Conservation (phyloP, 2,797 vertebrate species). For the Microchirus variegatus region DNA sequence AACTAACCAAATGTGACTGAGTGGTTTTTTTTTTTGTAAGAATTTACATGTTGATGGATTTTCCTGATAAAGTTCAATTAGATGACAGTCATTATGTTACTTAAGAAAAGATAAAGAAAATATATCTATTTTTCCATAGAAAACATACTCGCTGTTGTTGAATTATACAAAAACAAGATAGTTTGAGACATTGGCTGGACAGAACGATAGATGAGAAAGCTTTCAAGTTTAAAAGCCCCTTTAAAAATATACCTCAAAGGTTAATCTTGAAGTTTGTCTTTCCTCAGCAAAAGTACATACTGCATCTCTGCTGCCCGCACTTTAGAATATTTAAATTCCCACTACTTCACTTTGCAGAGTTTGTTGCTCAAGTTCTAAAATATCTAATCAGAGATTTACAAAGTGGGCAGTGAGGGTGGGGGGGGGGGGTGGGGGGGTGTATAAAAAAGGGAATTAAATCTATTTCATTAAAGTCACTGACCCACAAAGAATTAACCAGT, state of each 20-base stretch:
- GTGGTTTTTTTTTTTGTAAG: constrained; percentile 1
- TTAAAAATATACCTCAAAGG: too few relatives aligned
- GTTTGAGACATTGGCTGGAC: too few relatives aligned
- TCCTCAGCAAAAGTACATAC: constrained; percentile 1
- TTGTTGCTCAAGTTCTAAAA: constrained; percentile 52
- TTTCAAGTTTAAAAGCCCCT: too few relatives aligned
- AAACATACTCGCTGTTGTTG: too few relatives aligned
- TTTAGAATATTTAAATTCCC: constrained; percentile 49
- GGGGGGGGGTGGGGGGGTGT: constrained; percentile 17
- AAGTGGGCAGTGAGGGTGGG: constrained; percentile 41
- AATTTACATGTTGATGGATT: too few relatives aligned
- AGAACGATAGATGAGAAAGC: too few relatives aligned
- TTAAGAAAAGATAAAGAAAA: too few relatives aligned
- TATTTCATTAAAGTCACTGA: constrained; percentile 75
- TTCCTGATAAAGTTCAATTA: too few relatives aligned
- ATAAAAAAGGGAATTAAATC: constrained; percentile 61
- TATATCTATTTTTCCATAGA: too few relatives aligned
- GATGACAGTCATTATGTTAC: too few relatives aligned
- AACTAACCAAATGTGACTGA: not conserved
- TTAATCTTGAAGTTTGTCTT: not conserved
- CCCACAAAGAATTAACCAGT: constrained; percentile 73
- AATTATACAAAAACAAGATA: too few relatives aligned
- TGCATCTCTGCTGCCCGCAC: constrained; percentile 19
- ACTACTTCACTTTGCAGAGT: constrained; percentile 39
- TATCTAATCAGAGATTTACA: constrained; percentile 66